Percentiles rank a stretch among this genome's conserved stretches.
Evolutionary conservation across 2,888 invertebrate genomes (phyloP).

Genomic region (Scaptomyza flava): DNA sequence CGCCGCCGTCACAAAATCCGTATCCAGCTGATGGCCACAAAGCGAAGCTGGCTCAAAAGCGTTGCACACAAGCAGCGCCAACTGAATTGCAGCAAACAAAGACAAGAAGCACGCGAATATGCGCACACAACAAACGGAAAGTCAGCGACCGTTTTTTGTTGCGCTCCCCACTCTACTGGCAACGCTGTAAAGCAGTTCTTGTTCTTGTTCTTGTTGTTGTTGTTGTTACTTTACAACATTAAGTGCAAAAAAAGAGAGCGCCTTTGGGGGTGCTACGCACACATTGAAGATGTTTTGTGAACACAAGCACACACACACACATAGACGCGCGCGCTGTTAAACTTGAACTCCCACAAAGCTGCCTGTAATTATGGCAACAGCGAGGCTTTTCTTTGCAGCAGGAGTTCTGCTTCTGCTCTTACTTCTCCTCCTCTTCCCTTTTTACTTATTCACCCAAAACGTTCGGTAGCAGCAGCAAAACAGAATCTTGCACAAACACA

Average conservation of each 20-base stretch:
- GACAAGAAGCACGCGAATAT: conserved; percentile 71
- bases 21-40: conserved; percentile 80
- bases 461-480: conserved; percentile 51
- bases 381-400: conserved; percentile 55
- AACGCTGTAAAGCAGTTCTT: conserved; percentile 17
- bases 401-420: conserved; percentile 42
- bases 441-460: conserved; percentile 32
- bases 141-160: conserved; percentile 25
- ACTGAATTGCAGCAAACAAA: conserved; percentile 58
- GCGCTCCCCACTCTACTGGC: not conserved
- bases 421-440: conserved; percentile 23
- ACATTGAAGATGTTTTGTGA: conserved; percentile 38
- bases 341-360: conserved; percentile 77
- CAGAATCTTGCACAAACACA: conserved; percentile 24
- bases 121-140: conserved; percentile 70
- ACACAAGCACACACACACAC: conserved; percentile 21
- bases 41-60: conserved; percentile 61
- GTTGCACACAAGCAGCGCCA: conserved; percentile 51
- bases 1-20: conserved; percentile 81
- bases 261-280: conserved; percentile 74
- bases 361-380: conserved; percentile 69
- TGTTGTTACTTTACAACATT: conserved; percentile 40
- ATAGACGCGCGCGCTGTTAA: conserved; percentile 53
- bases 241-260: conserved; percentile 42
- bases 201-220: not conserved